Conservation (phyloP, 1,140 invertebrate genomes). For the Saccostrea echinata region DNA sequence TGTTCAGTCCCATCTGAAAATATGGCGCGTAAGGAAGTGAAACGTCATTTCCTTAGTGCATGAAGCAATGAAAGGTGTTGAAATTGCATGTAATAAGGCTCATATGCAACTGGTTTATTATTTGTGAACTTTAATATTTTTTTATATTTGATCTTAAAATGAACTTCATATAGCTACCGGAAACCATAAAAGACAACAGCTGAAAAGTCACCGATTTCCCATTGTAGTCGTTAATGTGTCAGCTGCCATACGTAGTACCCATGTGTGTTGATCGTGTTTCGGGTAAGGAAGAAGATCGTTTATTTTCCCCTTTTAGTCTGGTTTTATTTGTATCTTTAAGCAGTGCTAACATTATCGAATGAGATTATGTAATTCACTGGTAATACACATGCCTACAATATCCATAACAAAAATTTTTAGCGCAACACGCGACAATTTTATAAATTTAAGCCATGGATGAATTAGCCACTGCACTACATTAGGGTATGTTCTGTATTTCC, state of each 20-base stretch:
- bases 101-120: constrained; percentile 32
- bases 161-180: not conserved
- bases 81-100: constrained; percentile 35
- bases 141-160: constrained; percentile 21
- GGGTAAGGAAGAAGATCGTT: not conserved
- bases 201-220: not conserved
- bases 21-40: constrained; percentile 21
- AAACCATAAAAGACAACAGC: not conserved
- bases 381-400: no score
- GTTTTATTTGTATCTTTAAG: no score
- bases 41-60: not conserved
- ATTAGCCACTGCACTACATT: no score
- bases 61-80: constrained; percentile 19
- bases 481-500: no score
- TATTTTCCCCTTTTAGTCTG: not conserved
- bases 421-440: no score
- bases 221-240: not conserved
- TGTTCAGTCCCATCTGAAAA: not conserved
- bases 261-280: not conserved
- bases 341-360: no score
- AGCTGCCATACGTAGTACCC: not conserved
- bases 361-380: no score
- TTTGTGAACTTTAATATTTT: constrained; percentile 17
- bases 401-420: no score
- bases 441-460: no score